Evolutionary conservation across 2,888 invertebrate genomes (phyloP).

Genomic region (Drosophila nr. medialis): DNA sequence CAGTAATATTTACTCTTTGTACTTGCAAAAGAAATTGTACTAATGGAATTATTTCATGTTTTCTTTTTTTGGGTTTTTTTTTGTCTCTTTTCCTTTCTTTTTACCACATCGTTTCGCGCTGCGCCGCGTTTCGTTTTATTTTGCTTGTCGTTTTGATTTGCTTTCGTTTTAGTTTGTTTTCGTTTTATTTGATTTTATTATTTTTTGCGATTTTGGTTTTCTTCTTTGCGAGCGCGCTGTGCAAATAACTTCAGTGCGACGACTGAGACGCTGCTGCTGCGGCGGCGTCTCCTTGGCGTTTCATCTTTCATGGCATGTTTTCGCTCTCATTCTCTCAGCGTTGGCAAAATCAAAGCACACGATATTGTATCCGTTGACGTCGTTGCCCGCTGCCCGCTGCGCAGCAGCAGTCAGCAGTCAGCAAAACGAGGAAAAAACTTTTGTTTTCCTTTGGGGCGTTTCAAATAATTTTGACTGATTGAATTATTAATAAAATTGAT

Average conservation of each 20-base stretch:
- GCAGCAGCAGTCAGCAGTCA: conserved; percentile 26
- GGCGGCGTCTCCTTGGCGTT: conserved; percentile 27
- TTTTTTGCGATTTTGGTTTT: conserved; percentile 16
- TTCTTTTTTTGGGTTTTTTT: conserved; percentile 42
- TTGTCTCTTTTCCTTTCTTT: conserved; percentile 1
- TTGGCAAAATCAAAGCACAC: conserved; percentile 53
- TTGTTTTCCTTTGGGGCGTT: conserved; percentile 80
- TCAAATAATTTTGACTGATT: conserved; percentile 82
- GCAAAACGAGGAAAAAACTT: conserved; percentile 58
- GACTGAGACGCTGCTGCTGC: conserved; percentile 11
- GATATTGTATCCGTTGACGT: conserved; percentile 28
- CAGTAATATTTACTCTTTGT: conserved; percentile 81
- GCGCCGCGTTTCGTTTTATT: conserved; percentile 68
- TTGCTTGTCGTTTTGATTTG: conserved; percentile 74
- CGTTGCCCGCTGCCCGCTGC: conserved; percentile 28
- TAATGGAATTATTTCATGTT: conserved; percentile 83
- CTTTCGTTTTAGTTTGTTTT: conserved; percentile 53
- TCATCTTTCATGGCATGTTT: conserved; percentile 41
- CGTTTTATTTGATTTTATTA: neutral
- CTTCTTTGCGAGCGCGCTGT: conserved; percentile 53
- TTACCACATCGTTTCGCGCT: conserved; percentile 12
- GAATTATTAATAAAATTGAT: conserved; percentile 84
- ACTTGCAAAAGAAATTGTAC: conserved; percentile 83
- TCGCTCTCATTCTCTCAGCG: conserved; percentile 8
- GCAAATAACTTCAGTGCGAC: conserved; percentile 62